Evolutionary conservation across 2,888 invertebrate species (phyloP).

Genomic region (Ophraella communa): DNA sequence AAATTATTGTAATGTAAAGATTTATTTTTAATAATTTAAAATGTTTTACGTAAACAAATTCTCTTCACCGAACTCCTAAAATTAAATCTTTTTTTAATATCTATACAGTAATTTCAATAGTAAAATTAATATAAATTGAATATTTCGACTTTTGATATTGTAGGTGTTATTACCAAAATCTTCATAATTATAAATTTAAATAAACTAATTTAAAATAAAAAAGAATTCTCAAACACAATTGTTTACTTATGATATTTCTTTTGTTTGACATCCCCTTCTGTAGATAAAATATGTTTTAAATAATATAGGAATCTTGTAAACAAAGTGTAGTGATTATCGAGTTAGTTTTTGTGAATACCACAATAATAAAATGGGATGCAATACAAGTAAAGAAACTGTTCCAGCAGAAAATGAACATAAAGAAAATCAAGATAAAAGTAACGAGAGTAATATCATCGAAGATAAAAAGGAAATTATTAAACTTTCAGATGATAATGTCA

Average conservation of each 20-base stretch:
- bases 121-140: no score
- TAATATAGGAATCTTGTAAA: not conserved
- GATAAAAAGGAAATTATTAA: constrained; percentile 17
- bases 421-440: constrained; percentile 28
- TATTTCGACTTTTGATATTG: no score
- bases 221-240: not conserved
- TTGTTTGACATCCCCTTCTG: not conserved
- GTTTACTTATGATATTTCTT: not conserved
- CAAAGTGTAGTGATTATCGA: not conserved
- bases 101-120: no score
- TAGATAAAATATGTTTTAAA: not conserved
- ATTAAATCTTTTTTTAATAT: no score
- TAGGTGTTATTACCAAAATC: no score
- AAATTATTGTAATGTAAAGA: not conserved
- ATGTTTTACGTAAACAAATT: no score
- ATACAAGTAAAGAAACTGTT: constrained; percentile 65
- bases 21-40: not conserved
- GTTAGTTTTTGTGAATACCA: not conserved
- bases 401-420: constrained; percentile 52
- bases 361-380: constrained; percentile 64
- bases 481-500: constrained; percentile 11
- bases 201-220: not conserved
- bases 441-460: constrained; percentile 5
- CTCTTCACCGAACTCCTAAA: no score
- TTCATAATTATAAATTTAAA: not conserved